Base-by-base conservation (phyloP, 2,113 vertebrate species). In the Fregetta grallaria region DNA sequence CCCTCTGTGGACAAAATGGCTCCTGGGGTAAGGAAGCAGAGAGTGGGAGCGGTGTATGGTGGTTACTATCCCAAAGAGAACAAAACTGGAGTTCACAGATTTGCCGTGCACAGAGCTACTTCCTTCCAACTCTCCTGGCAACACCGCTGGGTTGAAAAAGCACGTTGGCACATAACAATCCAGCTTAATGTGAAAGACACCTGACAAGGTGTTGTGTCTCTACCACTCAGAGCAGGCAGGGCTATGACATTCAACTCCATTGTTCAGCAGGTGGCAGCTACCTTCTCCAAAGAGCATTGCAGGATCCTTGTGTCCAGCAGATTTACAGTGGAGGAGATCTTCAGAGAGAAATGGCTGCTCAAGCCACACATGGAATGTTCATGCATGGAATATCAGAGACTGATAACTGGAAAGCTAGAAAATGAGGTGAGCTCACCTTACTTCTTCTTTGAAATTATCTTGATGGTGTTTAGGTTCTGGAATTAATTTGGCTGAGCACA, bases 131-230 rank as follows among this genome's bases (percentile, higher is more conserved):
- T 34, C 7, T 42, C 8, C 21, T 11, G 22, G 34, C 29, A 75
- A 29, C 30, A 10, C 2, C 4, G 19, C 34, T 7, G 2, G 1
- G 9, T 67, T 19, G 55, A 50, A 85, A 86, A 92, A 73, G 19
- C 26, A 66, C 8, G 0, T 0, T 74, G n/a, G 42, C 30, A 50
- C 16, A 2, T 6, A 75, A n/a, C 4, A 38, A 7, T 40, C 23
- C n/a, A 68, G 17, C 25, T 55, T 27, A 52, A 18, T 6, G 36
- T 23, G 61, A 90, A 65, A 83, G 34, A 45, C 6, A 26, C 12
- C 20, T 49, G 40, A 30, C 18, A 62, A 68, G 12, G 26, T 38
- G 15, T 32, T 3, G 3, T 12, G 11, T 67, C 38, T 42, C 45
- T 82, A 34, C 47, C 36, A 9, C 19, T 85, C 3, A 5, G 22